Evolutionary conservation across 2,113 vertebrate genomes (phyloP).

Genomic region (Salvelinus alpinus): DNA sequence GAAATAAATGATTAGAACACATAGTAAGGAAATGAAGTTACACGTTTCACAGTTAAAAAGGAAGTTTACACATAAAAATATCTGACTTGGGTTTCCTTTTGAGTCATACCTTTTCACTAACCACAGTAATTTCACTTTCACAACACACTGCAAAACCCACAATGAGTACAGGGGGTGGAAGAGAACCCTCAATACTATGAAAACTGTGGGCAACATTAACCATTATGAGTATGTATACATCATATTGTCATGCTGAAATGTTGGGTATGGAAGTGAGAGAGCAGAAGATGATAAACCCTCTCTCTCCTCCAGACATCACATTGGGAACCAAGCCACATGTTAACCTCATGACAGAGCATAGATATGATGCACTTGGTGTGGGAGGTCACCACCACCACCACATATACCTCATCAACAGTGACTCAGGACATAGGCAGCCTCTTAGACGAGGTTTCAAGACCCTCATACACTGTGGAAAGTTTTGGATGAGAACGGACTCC

Average conservation of each 20-base stretch:
- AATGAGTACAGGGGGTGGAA: neutral
- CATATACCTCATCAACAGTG: conserved; percentile 45
- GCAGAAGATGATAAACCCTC: conserved; percentile 47
- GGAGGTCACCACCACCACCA: conserved; percentile 46
- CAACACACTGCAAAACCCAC: conserved; percentile 9
- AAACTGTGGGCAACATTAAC: conserved; percentile 7
- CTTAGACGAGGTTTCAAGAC: conserved; percentile 27
- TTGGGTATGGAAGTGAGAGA: conserved; percentile 2
- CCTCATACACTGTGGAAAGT: conserved; percentile 43
- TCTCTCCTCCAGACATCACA: conserved; percentile 44
- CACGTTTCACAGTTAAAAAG: conserved; percentile 29
- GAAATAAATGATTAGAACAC: conserved; percentile 25
- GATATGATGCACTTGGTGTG: conserved; percentile 21
- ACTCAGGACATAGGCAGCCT: conserved; percentile 34
- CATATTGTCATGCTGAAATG: too few relatives aligned
- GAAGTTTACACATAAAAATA: conserved; percentile 42
- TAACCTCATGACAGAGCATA: conserved; percentile 64
- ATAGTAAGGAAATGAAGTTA: neutral
- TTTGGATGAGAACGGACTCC: conserved; percentile 18
- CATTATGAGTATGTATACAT: neutral
- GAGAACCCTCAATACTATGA: neutral
- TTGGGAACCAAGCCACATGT: conserved; percentile 62
- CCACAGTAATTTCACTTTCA: conserved; percentile 73
- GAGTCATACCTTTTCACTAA: conserved; percentile 61
- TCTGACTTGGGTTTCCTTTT: conserved; percentile 43